A percentile compares a stretch with the other conserved stretches of the same genome.
These are phyloP conservation scores for Acanthoscelides obtectus DNA, from an alignment of 2,888 invertebrate species.

Conservation along the genomic window DNA sequence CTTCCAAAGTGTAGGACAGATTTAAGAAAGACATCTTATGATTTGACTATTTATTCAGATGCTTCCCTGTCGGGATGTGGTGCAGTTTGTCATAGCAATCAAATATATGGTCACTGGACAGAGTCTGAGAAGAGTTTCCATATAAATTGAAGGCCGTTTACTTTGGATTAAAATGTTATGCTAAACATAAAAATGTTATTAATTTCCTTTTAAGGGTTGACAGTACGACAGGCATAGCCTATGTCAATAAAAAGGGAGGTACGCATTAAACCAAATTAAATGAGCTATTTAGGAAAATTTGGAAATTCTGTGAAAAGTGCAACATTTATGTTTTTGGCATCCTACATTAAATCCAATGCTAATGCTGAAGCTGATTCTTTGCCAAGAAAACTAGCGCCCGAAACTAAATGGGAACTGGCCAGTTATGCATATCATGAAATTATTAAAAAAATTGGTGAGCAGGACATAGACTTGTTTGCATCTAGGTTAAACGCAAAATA, in stretches of 20 bases:
- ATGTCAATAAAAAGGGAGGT: conserved; percentile 26
- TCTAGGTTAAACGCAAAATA: too few relatives aligned
- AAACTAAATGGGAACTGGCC: conserved; percentile 16
- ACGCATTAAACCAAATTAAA: conserved; percentile 22
- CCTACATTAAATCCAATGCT: conserved; percentile 6
- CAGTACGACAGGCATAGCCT: conserved; percentile 23
- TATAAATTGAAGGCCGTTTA: conserved; percentile 25
- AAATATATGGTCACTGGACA: conserved; percentile 21
- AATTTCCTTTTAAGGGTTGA: conserved; percentile 22
- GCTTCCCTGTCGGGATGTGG: conserved; percentile 11
- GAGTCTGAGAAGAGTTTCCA: conserved; percentile 15
- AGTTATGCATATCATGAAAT: background rate
- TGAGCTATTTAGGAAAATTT: conserved; percentile 23
- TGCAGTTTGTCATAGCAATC: background rate
- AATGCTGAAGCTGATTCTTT: conserved; percentile 25
- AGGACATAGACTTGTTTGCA: too few relatives aligned
- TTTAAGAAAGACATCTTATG: conserved; percentile 9
- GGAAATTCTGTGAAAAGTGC: conserved; percentile 12
- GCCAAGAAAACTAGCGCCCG: conserved; percentile 16
- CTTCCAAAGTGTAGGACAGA: conserved; percentile 9
- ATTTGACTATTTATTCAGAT: conserved; percentile 22
- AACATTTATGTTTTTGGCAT: too few relatives aligned
- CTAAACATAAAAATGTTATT: conserved; percentile 10
- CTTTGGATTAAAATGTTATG: conserved; percentile 24
- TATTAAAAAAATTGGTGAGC: too few relatives aligned